Percentiles rank a stretch among this genome's conserved stretches.
Evolutionary conservation across 2,113 vertebrate genomes (phyloP).

Genomic region (Cranoglanis bouderius): DNA sequence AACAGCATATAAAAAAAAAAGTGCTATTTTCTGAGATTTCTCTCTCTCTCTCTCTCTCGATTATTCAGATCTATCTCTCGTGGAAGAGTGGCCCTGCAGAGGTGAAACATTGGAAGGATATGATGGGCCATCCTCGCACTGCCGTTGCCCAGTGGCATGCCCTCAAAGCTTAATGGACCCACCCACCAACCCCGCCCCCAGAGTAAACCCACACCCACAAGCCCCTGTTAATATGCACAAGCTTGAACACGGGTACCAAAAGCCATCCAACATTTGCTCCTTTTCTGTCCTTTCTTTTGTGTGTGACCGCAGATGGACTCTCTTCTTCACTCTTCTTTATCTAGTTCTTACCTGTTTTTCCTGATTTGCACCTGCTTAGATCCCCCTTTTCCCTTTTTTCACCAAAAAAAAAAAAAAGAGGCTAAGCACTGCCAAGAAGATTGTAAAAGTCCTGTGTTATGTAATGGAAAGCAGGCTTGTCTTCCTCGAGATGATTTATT

Average conservation of each 20-base stretch:
- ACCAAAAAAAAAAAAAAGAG: constrained; percentile 44
- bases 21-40: neutral
- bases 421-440: constrained; percentile 54
- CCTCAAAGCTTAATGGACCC: constrained; percentile 88
- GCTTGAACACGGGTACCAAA: constrained; percentile 82
- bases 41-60: neutral
- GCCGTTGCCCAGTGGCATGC: constrained; percentile 98
- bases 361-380: constrained; percentile 8
- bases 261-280: constrained; percentile 71
- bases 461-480: constrained; percentile 41
- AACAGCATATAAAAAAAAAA: neutral
- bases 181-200: constrained; percentile 15
- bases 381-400: constrained; percentile 18
- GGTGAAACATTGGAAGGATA: constrained; percentile 99
- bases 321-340: constrained; percentile 17
- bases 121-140: constrained; percentile 94
- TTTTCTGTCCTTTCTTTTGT: constrained; percentile 49
- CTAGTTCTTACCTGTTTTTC: neutral
- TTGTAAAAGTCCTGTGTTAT: constrained; percentile 10
- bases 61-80: constrained; percentile 92
- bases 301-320: constrained; percentile 9
- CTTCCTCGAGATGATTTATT: constrained; percentile 39
- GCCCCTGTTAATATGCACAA: constrained; percentile 76
- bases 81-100: constrained; percentile 98
- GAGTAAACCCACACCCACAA: constrained; percentile 54